Conservation (phyloP, 2,113 vertebrate species). For the Glareola pratincola region DNA sequence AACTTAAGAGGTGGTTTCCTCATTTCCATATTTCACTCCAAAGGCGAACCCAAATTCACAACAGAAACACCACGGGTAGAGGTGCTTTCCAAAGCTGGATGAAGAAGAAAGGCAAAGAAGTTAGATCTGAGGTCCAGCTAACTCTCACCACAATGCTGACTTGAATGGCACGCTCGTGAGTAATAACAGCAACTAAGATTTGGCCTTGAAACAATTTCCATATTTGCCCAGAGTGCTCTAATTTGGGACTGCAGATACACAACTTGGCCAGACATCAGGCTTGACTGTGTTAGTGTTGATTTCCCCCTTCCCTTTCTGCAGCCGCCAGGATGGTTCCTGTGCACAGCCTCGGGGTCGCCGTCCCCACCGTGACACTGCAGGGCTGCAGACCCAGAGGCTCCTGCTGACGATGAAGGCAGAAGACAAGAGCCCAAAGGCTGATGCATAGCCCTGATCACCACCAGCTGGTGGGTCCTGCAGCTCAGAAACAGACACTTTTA, state of each 20-base stretch:
- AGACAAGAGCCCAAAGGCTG: background rate
- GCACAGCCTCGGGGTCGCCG: background rate
- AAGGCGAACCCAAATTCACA: background rate
- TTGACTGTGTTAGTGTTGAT: background rate
- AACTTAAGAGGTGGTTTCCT: background rate
- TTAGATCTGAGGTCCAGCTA: background rate
- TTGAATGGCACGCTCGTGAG: background rate
- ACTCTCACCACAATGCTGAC: background rate
- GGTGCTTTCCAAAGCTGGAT: background rate
- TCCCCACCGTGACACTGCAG: background rate
- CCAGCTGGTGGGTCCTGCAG: background rate
- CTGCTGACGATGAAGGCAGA: background rate
- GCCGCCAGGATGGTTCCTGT: background rate
- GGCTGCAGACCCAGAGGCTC: background rate
- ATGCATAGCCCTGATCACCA: background rate
- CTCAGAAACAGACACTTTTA: background rate
- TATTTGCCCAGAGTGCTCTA: background rate
- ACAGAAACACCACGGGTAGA: background rate
- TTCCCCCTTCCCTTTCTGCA: background rate
- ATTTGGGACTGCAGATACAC: background rate
- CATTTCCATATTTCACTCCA: background rate
- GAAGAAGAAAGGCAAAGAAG: background rate
- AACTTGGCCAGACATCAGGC: background rate
- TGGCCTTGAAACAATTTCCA: background rate
- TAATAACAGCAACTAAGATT: background rate